phyloP scores from a whole-genome alignment of 1,140 invertebrate species.

The Diprion similis region DNA sequence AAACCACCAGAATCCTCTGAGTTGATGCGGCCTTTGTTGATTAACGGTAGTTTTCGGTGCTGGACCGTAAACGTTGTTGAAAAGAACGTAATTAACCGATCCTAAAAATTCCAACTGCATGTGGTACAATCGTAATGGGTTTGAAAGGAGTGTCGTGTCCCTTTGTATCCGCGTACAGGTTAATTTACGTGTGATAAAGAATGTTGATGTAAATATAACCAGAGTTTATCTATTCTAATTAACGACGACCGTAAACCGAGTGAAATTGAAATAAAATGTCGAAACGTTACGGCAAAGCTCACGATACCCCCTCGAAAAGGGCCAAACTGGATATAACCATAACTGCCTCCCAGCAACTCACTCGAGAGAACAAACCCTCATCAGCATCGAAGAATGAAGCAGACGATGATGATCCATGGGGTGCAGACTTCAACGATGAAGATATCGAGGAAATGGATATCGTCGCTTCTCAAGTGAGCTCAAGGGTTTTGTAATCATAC shows the following conservation, averaged over 20 bases:
- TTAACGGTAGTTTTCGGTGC: neutral
- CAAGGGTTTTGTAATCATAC: neutral
- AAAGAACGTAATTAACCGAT: neutral
- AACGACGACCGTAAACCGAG: too few species aligned
- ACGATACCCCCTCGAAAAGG: neutral
- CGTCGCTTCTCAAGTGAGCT: slow-evolving; percentile 47
- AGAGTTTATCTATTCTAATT: too few species aligned
- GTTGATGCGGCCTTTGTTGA: neutral
- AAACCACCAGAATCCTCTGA: neutral
- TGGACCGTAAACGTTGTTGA: neutral
- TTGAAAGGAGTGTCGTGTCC: neutral
- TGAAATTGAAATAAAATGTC: slow-evolving; percentile 3
- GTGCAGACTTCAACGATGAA: slow-evolving; percentile 49
- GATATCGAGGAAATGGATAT: slow-evolving; percentile 52
- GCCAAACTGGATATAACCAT: slow-evolving; percentile 9
- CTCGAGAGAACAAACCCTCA: neutral
- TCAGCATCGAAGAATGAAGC: neutral
- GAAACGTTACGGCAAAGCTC: neutral
- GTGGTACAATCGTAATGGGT: neutral
- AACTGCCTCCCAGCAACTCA: neutral
- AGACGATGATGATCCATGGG: slow-evolving; percentile 43
- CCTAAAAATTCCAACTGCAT: neutral
- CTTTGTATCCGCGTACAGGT: neutral
- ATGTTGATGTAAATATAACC: too few species aligned
- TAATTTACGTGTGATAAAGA: neutral